phyloP scores from a whole-genome alignment of 1,140 invertebrate genomes.

The Harpegnathos saltator region DNA sequence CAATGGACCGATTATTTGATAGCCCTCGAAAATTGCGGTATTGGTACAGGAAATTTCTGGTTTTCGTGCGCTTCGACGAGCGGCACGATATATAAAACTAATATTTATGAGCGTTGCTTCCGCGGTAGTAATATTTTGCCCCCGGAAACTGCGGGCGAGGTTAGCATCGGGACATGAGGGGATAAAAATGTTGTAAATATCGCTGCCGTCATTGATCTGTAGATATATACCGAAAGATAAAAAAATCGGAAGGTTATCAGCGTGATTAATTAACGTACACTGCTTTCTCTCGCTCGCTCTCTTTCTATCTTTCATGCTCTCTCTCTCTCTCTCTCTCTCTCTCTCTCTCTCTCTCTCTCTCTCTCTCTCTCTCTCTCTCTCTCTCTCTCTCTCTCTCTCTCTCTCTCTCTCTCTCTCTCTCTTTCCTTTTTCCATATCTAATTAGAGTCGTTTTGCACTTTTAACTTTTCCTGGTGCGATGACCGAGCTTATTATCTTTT shows the following conservation, averaged over 20 bases:
- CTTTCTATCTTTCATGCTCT: no score
- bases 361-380: neutral
- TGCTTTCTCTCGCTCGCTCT: no score
- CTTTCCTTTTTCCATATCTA: neutral
- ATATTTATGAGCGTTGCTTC: slow-evolving; percentile 62
- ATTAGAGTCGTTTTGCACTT: slow-evolving; percentile 19
- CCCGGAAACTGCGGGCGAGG: slow-evolving; percentile 28
- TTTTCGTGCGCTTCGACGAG: slow-evolving; percentile 44
- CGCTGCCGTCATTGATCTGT: slow-evolving; percentile 21
- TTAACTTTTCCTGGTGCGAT: neutral
- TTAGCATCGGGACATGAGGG: slow-evolving; percentile 11
- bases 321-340: neutral
- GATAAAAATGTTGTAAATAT: slow-evolving; percentile 60
- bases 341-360: neutral
- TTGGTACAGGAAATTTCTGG: slow-evolving; percentile 35
- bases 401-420: neutral
- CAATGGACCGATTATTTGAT: slow-evolving; percentile 54
- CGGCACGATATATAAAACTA: slow-evolving; percentile 48
- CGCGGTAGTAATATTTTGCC: slow-evolving; percentile 54
- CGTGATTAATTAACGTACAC: slow-evolving; percentile 22
- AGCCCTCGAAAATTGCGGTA: slow-evolving; percentile 46
- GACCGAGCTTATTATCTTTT: slow-evolving; percentile 9
- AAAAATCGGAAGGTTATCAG: slow-evolving; percentile 38
- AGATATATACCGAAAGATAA: slow-evolving; percentile 38
- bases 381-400: neutral